Evolutionary conservation across 1,140 invertebrate genomes (phyloP).

Genomic region (Eciton burchellii): DNA sequence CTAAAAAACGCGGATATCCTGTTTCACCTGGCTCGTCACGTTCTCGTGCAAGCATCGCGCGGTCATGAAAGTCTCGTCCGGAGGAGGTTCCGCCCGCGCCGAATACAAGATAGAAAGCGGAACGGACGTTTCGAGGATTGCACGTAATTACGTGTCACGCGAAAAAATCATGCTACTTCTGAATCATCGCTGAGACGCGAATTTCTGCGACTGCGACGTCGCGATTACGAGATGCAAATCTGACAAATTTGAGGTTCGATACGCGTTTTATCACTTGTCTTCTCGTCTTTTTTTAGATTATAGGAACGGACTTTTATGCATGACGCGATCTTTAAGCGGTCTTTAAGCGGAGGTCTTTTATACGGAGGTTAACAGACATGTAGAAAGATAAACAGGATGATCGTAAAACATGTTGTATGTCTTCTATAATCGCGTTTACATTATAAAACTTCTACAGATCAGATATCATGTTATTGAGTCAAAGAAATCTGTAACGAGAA

Average conservation of each 20-base stretch:
- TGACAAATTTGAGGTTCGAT: neutral
- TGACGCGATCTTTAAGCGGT: too few species aligned
- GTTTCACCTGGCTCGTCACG: conserved; percentile 4
- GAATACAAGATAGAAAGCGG: conserved; percentile 47
- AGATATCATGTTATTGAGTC: neutral
- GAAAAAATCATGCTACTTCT: neutral
- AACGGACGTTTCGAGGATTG: conserved; percentile 46
- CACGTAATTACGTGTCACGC: conserved; percentile 33
- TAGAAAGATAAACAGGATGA: too few species aligned
- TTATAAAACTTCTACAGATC: neutral
- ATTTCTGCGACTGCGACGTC: neutral
- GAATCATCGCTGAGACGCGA: conserved; percentile 1
- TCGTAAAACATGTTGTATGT: too few species aligned
- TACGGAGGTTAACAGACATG: too few species aligned
- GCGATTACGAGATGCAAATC: conserved; percentile 1
- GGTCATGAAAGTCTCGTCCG: conserved; percentile 16
- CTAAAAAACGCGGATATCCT: conserved; percentile 39
- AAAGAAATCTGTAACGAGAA: conserved; percentile 4
- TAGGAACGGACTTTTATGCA: too few species aligned
- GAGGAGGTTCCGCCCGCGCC: neutral
- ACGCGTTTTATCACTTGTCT: too few species aligned
- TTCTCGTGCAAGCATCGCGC: neutral
- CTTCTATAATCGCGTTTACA: neutral
- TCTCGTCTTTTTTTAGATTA: too few species aligned
- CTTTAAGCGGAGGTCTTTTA: too few species aligned